Conservation (phyloP, 2,113 vertebrate species). For the Oryzias javanicus region DNA sequence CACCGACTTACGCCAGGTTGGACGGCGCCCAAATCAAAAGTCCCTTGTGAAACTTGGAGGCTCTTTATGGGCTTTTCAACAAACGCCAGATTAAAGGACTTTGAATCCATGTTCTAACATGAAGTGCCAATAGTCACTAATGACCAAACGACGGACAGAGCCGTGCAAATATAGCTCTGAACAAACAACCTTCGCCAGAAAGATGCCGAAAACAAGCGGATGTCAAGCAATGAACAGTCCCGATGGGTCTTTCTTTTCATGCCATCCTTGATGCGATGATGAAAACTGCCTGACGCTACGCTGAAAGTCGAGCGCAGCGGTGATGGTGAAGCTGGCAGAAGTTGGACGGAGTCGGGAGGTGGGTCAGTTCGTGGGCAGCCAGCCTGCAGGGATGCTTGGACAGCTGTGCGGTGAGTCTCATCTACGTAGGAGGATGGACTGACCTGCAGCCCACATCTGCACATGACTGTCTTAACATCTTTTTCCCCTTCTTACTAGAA, state of each 20-base stretch:
- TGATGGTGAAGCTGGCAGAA: constrained; percentile 34
- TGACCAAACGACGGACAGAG: constrained; percentile 13
- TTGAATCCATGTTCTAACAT: constrained; percentile 12
- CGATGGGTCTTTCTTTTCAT: neutral
- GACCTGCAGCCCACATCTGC: constrained; percentile 29
- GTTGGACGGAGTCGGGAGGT: constrained; percentile 26
- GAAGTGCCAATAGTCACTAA: neutral
- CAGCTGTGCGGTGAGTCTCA: constrained; percentile 6
- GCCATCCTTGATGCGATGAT: neutral
- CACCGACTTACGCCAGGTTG: constrained; percentile 44
- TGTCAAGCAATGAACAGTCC: neutral
- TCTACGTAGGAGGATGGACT: constrained; percentile 23
- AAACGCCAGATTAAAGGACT: constrained; percentile 7
- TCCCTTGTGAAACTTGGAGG: constrained; percentile 44
- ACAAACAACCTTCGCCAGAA: constrained; percentile 2
- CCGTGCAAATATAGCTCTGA: constrained; percentile 2
- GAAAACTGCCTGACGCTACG: constrained; percentile 9
- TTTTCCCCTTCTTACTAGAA: constrained; percentile 1
- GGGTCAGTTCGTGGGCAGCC: constrained; percentile 17
- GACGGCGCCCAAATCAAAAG: constrained; percentile 32
- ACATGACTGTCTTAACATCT: constrained; percentile 19
- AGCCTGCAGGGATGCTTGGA: constrained; percentile 17
- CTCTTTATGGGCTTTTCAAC: constrained; percentile 23
- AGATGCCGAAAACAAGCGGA: constrained; percentile 2
- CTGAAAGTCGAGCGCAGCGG: constrained; percentile 54